Conservation (phyloP, 2,113 vertebrate genomes). For the Macquaria ambigua region DNA sequence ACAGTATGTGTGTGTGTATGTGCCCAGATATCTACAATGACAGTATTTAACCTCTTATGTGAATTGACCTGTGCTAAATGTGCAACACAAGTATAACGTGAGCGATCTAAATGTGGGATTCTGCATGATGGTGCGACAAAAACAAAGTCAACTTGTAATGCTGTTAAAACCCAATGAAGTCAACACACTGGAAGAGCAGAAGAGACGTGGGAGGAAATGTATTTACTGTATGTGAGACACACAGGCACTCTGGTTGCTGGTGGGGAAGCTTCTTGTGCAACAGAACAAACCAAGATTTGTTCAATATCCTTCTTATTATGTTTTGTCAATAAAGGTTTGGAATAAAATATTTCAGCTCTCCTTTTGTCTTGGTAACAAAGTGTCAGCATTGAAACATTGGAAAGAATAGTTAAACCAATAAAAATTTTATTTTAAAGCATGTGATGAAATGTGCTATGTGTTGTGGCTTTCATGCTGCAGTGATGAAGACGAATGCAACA, state of each 20-base stretch:
- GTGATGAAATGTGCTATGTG: neutral
- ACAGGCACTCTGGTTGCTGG: neutral
- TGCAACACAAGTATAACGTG: neutral
- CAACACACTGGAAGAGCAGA: slow-evolving; percentile 47
- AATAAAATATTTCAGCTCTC: neutral
- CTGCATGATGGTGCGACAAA: neutral
- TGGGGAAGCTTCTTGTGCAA: neutral
- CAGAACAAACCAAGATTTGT: neutral
- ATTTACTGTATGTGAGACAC: slow-evolving; percentile 11
- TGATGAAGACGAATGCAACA: neutral
- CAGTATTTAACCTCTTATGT: slow-evolving; percentile 34
- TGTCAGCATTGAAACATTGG: neutral
- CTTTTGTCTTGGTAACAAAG: neutral
- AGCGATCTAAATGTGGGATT: neutral
- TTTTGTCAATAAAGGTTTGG: neutral
- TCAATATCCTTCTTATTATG: neutral
- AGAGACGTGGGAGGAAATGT: neutral
- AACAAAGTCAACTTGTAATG: neutral
- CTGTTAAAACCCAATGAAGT: slow-evolving; percentile 10
- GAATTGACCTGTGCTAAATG: slow-evolving; percentile 13
- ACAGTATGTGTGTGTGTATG: neutral
- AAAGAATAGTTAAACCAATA: neutral
- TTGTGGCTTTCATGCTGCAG: neutral
- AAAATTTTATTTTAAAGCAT: neutral
- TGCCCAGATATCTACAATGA: neutral